A percentile compares a stretch with the other conserved stretches of the same genome.
Conservation (phyloP, 2,888 invertebrate genomes). For the Standfussiana lucernea region DNA sequence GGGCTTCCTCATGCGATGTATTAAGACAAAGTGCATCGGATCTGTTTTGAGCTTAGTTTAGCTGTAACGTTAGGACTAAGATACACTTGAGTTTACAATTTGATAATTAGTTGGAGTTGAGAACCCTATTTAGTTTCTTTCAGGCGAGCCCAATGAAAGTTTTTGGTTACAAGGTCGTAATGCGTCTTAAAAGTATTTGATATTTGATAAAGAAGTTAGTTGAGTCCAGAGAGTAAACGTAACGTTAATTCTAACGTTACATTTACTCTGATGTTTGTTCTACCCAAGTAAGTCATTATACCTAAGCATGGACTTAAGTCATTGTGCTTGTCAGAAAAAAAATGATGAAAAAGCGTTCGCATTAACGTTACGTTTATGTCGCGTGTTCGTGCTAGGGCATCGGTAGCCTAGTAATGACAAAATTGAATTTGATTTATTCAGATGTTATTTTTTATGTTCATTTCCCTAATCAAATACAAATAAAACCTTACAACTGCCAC, state of each 20-base stretch:
- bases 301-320: background rate
- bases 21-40: slow-evolving; percentile 54
- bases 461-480: slow-evolving; percentile 27
- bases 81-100: slow-evolving; percentile 13
- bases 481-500: slow-evolving; percentile 47
- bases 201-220: background rate
- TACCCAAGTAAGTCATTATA: too few relatives aligned
- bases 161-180: background rate
- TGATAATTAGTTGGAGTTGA: background rate
- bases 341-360: background rate
- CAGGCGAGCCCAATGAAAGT: background rate
- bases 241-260: background rate
- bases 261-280: too few relatives aligned
- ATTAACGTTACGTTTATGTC: background rate
- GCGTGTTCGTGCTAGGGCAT: background rate
- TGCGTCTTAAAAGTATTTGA: background rate
- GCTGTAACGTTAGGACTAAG: slow-evolving; percentile 1
- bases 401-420: background rate
- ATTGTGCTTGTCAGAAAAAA: background rate
- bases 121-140: background rate
- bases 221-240: background rate
- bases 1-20: slow-evolving; percentile 15
- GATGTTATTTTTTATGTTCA: slow-evolving; percentile 23
- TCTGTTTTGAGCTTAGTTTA: slow-evolving; percentile 32
- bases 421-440: slow-evolving; percentile 23